These are phyloP conservation scores for Mesodorylaimus sp. DNA, from an alignment of 2,888 invertebrate genomes.

Conservation along the genomic window DNA sequence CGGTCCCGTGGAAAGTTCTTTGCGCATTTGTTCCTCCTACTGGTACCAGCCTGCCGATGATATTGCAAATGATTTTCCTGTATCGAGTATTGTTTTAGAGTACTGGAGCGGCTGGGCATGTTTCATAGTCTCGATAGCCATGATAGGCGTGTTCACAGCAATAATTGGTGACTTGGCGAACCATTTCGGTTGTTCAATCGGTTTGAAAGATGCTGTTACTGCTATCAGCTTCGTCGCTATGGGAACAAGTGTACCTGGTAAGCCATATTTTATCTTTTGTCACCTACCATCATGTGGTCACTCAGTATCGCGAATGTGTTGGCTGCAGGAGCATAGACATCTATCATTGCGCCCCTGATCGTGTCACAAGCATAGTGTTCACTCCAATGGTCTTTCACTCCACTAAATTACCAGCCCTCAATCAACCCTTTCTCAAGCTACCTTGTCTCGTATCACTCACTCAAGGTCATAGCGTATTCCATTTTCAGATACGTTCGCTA, in stretches of 20 bases:
- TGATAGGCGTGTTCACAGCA: constrained; percentile 84
- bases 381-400: no score
- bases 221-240: constrained; percentile 93
- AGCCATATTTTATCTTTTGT: constrained; percentile 2
- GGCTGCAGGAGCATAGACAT: no score
- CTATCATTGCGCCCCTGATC: no score
- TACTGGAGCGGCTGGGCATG: constrained; percentile 81
- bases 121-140: constrained; percentile 72
- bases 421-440: background rate
- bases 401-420: no score
- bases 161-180: constrained; percentile 91
- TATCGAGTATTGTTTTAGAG: constrained; percentile 46
- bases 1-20: constrained; percentile 89
- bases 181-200: constrained; percentile 88
- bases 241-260: constrained; percentile 94
- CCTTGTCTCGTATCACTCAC: background rate
- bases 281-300: background rate
- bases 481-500: constrained; percentile 79
- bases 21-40: constrained; percentile 96
- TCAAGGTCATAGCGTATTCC: background rate
- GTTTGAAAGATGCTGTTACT: constrained; percentile 85
- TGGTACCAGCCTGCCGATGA: constrained; percentile 39
- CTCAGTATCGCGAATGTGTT: no score
- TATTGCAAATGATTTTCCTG: background rate
- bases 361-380: no score